These are phyloP conservation scores for Platysteira castanea DNA, from an alignment of 2,113 vertebrate genomes.

Conservation along the genomic window DNA sequence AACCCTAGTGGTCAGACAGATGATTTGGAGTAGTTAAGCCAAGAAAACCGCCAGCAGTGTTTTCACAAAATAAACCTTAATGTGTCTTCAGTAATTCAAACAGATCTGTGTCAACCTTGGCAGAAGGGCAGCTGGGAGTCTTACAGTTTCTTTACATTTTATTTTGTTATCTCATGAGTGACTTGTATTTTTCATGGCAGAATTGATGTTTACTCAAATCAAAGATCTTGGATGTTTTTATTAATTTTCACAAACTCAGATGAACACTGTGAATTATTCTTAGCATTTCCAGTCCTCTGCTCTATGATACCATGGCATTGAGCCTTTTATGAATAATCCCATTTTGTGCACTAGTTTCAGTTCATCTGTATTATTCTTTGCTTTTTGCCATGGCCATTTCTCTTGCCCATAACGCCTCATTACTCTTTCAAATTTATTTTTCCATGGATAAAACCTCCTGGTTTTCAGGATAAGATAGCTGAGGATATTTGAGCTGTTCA, in stretches of 20 bases:
- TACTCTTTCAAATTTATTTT: not conserved
- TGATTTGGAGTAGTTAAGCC: not conserved
- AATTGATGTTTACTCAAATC: not conserved
- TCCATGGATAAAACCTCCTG: not conserved
- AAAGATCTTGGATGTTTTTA: not conserved
- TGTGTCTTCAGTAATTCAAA: not conserved
- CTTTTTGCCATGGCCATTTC: not conserved
- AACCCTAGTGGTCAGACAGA: not conserved
- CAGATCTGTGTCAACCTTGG: not conserved
- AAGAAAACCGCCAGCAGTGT: not conserved
- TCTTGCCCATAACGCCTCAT: not conserved
- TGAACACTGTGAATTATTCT: not conserved
- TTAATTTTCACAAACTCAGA: not conserved
- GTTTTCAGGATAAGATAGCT: not conserved
- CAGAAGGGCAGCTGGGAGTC: not conserved
- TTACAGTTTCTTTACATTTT: not conserved
- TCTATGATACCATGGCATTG: not conserved
- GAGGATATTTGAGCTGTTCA: not conserved
- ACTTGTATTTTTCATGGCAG: not conserved
- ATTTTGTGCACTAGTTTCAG: not conserved
- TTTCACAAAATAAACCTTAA: not conserved
- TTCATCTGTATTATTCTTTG: not conserved
- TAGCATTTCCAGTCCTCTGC: not conserved
- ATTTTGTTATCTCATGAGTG: not conserved
- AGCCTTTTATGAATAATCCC: not conserved